Conservation (phyloP, 1,140 invertebrate species). For the Mamestra configurata region DNA sequence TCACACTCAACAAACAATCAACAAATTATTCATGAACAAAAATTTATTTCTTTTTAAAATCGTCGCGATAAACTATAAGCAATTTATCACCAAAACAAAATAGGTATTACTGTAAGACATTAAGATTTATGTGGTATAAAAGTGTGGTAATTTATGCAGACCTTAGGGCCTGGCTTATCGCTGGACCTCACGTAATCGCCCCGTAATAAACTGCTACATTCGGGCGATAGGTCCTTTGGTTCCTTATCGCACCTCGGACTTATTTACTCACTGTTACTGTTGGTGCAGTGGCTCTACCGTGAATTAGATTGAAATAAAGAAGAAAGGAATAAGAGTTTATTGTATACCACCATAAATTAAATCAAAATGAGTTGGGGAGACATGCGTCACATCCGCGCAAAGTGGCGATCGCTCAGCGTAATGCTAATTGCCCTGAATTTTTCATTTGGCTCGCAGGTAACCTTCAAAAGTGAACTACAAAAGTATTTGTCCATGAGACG, state of each 20-base stretch:
- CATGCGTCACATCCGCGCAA: too few species aligned
- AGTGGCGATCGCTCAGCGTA: too few species aligned
- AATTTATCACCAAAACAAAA: slow-evolving; percentile 33
- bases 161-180: slow-evolving; percentile 42
- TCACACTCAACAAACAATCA: background rate
- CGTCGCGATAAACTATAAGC: background rate
- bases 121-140: slow-evolving; percentile 35
- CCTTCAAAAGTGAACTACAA: too few species aligned
- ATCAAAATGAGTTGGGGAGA: too few species aligned
- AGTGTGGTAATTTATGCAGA: slow-evolving; percentile 42
- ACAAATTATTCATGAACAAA: too few species aligned
- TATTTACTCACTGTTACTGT: slow-evolving; percentile 15
- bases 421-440: too few species aligned
- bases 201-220: slow-evolving; percentile 45
- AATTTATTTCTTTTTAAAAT: too few species aligned
- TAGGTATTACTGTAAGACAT: slow-evolving; percentile 16
- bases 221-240: background rate
- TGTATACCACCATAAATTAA: too few species aligned
- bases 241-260: slow-evolving; percentile 19
- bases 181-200: slow-evolving; percentile 45
- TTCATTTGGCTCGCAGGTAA: too few species aligned
- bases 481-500: too few species aligned
- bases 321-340: too few species aligned
- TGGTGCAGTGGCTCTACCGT: background rate
- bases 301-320: too few species aligned